Percentiles rank a stretch among this genome's conserved stretches.
Conservation (phyloP, 2,797 vertebrate genomes). For the Sarcoramphus papa region DNA sequence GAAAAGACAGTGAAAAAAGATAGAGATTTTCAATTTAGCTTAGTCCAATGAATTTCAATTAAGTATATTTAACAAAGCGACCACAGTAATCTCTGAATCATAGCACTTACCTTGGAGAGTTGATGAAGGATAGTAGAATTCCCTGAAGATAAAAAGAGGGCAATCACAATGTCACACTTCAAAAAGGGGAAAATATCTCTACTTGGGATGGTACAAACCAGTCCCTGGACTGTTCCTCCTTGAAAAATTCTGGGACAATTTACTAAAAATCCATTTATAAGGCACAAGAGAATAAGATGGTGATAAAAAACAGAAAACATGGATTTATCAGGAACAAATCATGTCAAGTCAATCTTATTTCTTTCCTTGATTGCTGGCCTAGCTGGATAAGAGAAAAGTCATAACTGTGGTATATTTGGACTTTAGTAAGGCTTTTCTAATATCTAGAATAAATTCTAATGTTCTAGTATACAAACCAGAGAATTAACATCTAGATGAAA, state of each 20-base stretch:
- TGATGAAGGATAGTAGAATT: neutral
- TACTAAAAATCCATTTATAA: neutral
- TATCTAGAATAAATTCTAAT: neutral
- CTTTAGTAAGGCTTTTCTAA: neutral
- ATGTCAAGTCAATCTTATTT: neutral
- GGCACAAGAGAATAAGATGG: neutral
- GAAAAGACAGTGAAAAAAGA: neutral
- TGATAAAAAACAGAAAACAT: neutral
- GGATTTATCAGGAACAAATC: neutral
- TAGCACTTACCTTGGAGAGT: neutral
- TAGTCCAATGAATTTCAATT: neutral
- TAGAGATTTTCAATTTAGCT: constrained; percentile 1
- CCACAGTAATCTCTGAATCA: neutral
- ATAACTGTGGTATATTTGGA: neutral
- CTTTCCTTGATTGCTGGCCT: neutral
- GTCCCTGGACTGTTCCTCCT: neutral
- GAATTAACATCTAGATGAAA: neutral
- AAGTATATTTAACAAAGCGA: neutral
- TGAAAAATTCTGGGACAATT: neutral
- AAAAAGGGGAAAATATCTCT: neutral
- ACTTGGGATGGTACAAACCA: neutral
- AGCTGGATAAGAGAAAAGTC: neutral
- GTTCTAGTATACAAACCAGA: neutral
- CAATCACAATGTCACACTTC: neutral
- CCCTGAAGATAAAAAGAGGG: neutral